Base-by-base conservation (phyloP, 2,797 vertebrate genomes). In the Propithecus perrieri region DNA sequence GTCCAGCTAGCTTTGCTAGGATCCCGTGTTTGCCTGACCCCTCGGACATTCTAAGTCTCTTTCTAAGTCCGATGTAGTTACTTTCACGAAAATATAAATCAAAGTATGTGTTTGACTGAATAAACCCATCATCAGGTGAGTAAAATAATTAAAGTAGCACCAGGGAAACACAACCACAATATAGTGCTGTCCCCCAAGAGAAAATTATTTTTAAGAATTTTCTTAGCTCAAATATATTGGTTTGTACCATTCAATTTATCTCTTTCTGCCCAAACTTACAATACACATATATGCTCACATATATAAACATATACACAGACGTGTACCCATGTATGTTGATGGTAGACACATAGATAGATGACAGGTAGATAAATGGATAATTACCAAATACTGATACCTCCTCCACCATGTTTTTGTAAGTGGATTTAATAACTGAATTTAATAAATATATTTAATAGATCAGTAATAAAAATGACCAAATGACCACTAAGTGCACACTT, bases 371-470 rank as follows among this genome's bases (percentile, higher is more conserved):
- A 86, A n/a, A n/a, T 30, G 48, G 53, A 41, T 48, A 92, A 94
- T 67, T 67, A 53, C 5, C 67, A 95, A 91, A 69, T 50, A 89
- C 5, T 55, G 30, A 65, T 43, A 17, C 33, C 7, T 71, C 24
- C 63, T 75, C 65, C 26, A 89, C 30, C 35, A 55, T 43, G 46
- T 46, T 78, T 81, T 95, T 59, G 30, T 38, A 90, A 74, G 5
- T 95, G 3, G 12, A 67, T 91, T 71, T 85, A 65, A 30, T 81
- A 75, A 89, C 91, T 13, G 94, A 79, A 71, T 87, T 76, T 13
- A 81, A 61, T 67, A 67, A 50, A 46, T 33, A 35, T 26, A 57
- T 79, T 89, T 88, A 61, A 79, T 33, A 75, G 13, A 57, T 79
- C 71, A 85, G 18, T 67, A 11, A 90, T 67, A 46, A 81, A 84